A percentile compares a stretch with the other conserved stretches of the same genome.
phyloP scores from a whole-genome alignment of 2,797 vertebrate species.

The Salmo trutta region DNA sequence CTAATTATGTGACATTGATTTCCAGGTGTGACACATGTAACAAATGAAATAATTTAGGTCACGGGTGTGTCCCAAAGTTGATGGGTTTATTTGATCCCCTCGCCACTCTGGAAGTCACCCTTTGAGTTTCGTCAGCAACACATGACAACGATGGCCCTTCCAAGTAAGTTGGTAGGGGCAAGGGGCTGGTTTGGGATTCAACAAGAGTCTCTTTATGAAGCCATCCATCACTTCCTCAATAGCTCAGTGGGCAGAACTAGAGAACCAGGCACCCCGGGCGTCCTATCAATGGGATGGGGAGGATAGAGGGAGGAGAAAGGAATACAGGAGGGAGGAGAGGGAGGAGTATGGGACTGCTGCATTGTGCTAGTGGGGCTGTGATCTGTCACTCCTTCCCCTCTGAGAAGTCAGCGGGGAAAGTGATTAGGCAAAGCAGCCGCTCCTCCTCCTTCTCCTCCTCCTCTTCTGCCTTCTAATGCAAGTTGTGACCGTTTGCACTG shows the following conservation, averaged over 20 bases:
- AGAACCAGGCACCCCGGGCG: conserved; percentile 65
- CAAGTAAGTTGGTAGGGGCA: no score
- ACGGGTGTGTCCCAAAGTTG: neutral
- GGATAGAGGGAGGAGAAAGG: conserved; percentile 12
- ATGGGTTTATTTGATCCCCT: neutral
- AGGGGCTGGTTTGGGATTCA: neutral
- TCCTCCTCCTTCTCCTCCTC: conserved; percentile 13
- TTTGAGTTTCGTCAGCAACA: neutral
- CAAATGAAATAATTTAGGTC: no score
- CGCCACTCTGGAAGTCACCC: neutral
- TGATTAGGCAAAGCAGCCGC: conserved; percentile 69
- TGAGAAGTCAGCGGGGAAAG: conserved; percentile 80
- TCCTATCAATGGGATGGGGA: conserved; percentile 61
- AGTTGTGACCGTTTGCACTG: conserved; percentile 39
- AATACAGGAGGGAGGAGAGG: conserved; percentile 40
- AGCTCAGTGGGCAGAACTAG: conserved; percentile 65
- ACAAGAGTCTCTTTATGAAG: conserved; percentile 74
- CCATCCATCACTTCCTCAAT: conserved; percentile 79
- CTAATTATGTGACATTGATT: no score
- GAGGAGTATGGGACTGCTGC: conserved; percentile 18
- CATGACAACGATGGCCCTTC: no score
- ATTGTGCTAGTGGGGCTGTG: conserved; percentile 62
- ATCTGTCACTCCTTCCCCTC: conserved; percentile 72
- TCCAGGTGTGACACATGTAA: no score
- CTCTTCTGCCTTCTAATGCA: conserved; percentile 37